These are phyloP conservation scores for Blera fallax DNA, from an alignment of 2,888 invertebrate genomes.

Conservation along the genomic window DNA sequence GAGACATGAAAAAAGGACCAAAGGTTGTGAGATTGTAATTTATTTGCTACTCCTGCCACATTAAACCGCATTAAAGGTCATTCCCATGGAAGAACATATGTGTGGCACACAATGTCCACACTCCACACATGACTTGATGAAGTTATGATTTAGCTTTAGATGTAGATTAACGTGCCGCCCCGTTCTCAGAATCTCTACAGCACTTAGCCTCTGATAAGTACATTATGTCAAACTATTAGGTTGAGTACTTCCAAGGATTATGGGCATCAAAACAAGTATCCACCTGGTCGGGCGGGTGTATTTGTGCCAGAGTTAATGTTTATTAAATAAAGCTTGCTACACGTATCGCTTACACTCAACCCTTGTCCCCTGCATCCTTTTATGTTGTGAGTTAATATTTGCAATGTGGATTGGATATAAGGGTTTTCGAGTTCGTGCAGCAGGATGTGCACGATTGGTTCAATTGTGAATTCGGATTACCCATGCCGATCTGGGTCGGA, in stretches of 20 bases:
- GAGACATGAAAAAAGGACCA: conserved; percentile 40
- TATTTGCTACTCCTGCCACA: conserved; percentile 55
- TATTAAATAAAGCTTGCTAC: conserved; percentile 55
- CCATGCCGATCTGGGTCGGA: conserved; percentile 50
- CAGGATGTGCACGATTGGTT: conserved; percentile 66
- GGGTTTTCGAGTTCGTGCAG: conserved; percentile 46
- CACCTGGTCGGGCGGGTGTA: conserved; percentile 35
- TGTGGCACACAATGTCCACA: neutral
- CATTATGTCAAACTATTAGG: conserved; percentile 69
- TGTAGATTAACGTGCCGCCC: conserved; percentile 53
- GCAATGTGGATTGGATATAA: conserved; percentile 28
- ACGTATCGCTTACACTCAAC: conserved; percentile 19
- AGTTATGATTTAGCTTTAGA: conserved; percentile 67
- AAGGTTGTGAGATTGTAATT: conserved; percentile 58
- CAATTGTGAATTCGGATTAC: conserved; percentile 67
- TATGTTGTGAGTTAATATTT: conserved; percentile 45
- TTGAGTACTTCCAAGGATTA: conserved; percentile 60
- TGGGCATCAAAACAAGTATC: conserved; percentile 54
- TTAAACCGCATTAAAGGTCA: conserved; percentile 68
- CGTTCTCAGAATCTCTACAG: neutral
- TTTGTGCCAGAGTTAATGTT: conserved; percentile 50
- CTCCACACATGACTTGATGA: conserved; percentile 56
- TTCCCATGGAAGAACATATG: conserved; percentile 36
- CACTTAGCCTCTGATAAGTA: conserved; percentile 65
- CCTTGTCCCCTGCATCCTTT: neutral